These are phyloP conservation scores for Falco biarmicus DNA, from an alignment of 2,797 vertebrate genomes.

Conservation along the genomic window DNA sequence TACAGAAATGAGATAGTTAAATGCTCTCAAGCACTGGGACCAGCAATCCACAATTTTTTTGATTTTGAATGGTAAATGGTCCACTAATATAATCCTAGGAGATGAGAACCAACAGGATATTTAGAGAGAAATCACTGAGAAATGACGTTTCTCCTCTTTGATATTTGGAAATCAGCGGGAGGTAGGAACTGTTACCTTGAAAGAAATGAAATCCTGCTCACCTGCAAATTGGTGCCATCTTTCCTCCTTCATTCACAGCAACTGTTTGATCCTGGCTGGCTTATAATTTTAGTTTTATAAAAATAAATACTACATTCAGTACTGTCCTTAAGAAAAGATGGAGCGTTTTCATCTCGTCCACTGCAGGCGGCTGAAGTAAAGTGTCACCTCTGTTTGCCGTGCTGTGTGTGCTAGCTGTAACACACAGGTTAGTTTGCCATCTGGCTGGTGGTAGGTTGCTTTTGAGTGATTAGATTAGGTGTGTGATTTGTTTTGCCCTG, in stretches of 20 bases:
- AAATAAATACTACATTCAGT: not conserved
- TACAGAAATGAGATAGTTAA: not conserved
- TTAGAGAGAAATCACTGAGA: not conserved
- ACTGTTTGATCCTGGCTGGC: not conserved
- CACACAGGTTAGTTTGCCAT: rapidly evolving
- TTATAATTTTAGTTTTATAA: not conserved
- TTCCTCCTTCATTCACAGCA: not conserved
- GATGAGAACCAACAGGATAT: not conserved
- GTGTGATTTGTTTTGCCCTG: not conserved
- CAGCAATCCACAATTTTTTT: not conserved
- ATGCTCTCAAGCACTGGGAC: not conserved
- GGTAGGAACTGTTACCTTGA: not conserved
- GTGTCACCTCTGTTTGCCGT: not conserved
- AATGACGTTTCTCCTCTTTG: not conserved
- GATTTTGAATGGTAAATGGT: not conserved
- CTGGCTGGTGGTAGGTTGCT: not conserved
- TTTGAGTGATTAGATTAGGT: not conserved
- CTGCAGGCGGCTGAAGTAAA: not conserved
- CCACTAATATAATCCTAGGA: not conserved
- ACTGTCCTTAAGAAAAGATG: not conserved
- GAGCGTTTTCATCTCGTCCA: rapidly evolving
- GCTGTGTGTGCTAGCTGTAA: rapidly evolving
- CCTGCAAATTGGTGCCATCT: not conserved
- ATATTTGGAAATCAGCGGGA: not conserved
- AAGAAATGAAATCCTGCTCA: not conserved